A percentile compares a stretch with the other conserved stretches of the same genome.
phyloP scores from a whole-genome alignment of 2,797 vertebrate species.

The Etheostoma nigrum region DNA sequence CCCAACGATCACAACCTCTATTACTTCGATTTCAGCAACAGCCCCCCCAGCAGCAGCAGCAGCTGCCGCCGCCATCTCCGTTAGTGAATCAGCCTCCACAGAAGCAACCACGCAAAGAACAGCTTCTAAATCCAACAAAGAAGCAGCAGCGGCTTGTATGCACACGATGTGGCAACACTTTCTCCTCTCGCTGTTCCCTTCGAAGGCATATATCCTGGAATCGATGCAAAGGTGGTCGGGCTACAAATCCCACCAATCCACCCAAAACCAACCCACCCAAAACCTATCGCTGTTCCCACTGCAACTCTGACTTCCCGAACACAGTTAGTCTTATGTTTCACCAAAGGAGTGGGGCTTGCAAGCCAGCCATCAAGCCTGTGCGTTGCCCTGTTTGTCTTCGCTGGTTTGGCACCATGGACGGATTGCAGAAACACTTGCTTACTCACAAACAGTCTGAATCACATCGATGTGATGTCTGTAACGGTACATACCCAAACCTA shows the following conservation, averaged over 20 bases:
- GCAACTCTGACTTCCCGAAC: slow-evolving; percentile 81
- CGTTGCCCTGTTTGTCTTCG: slow-evolving; percentile 85
- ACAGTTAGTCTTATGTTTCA: slow-evolving; percentile 80
- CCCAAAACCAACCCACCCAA: slow-evolving; percentile 67
- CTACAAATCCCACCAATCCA: slow-evolving; percentile 43
- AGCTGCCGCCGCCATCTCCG: slow-evolving; percentile 17
- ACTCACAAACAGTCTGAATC: slow-evolving; percentile 81
- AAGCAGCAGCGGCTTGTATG: slow-evolving; percentile 73
- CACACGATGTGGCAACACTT: slow-evolving; percentile 80
- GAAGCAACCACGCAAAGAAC: slow-evolving; percentile 39
- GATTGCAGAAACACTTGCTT: slow-evolving; percentile 84
- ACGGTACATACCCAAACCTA: slow-evolving; percentile 77
- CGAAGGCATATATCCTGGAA: slow-evolving; percentile 82
- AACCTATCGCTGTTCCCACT: slow-evolving; percentile 77
- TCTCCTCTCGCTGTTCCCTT: slow-evolving; percentile 79
- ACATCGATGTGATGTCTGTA: slow-evolving; percentile 81
- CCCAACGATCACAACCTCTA: slow-evolving; percentile 70
- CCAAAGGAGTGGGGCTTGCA: slow-evolving; percentile 82
- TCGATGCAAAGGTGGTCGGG: slow-evolving; percentile 76
- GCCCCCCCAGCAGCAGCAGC: slow-evolving; percentile 14
- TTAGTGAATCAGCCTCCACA: slow-evolving; percentile 34
- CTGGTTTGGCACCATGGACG: slow-evolving; percentile 82
- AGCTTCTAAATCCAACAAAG: slow-evolving; percentile 32
- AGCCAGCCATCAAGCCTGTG: slow-evolving; percentile 81
- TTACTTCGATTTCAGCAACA: slow-evolving; percentile 74